Evolutionary conservation across 2,888 invertebrate species (phyloP).

Genomic region (Tholera decimalis): DNA sequence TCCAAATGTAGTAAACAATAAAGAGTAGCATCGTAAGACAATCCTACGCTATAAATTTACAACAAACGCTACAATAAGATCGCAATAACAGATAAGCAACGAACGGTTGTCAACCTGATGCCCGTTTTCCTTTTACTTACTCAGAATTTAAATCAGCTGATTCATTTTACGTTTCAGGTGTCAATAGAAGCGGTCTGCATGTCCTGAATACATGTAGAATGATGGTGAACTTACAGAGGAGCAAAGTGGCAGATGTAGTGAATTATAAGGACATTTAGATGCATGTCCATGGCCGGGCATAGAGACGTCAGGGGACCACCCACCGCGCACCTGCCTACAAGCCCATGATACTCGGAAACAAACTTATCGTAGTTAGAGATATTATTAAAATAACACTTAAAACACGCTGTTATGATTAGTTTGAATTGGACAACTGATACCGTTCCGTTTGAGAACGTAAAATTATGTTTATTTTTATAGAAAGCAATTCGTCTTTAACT

Average conservation of each 20-base stretch:
- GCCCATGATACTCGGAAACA: constrained; percentile 68
- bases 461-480: constrained; percentile 13
- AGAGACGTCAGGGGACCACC: constrained; percentile 88
- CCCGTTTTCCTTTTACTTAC: constrained; percentile 52
- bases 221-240: constrained; percentile 67
- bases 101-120: constrained; percentile 24
- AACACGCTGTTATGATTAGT: constrained; percentile 67
- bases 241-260: constrained; percentile 85
- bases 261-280: constrained; percentile 89
- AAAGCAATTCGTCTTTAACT: constrained; percentile 5
- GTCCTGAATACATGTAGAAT: constrained; percentile 54
- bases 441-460: constrained; percentile 26
- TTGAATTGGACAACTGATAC: constrained; percentile 62
- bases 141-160: constrained; percentile 50
- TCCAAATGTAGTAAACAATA: constrained; percentile 57
- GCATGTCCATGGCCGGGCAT: constrained; percentile 80
- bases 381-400: constrained; percentile 65
- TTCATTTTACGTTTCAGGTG: constrained; percentile 45
- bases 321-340: constrained; percentile 74
- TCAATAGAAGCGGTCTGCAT: constrained; percentile 36
- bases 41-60: constrained; percentile 56
- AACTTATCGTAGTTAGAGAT: constrained; percentile 53
- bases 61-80: constrained; percentile 54
- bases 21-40: constrained; percentile 46
- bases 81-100: constrained; percentile 55